A percentile compares a stretch with the other conserved stretches of the same genome.
These are phyloP conservation scores for Alaudala cheleensis DNA, from an alignment of 2,113 vertebrate species.

Conservation along the genomic window DNA sequence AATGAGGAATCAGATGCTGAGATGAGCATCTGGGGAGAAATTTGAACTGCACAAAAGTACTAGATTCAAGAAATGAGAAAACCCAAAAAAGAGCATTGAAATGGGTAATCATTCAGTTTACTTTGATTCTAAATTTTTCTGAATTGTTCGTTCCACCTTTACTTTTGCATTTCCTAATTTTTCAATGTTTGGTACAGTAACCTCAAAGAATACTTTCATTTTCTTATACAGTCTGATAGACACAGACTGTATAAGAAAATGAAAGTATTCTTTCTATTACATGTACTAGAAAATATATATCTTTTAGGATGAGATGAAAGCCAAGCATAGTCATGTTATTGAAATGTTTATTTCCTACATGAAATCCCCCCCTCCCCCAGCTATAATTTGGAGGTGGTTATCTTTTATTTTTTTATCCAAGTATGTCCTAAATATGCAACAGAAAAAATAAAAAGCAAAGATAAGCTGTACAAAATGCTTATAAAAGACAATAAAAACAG, in stretches of 20 bases:
- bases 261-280: neutral
- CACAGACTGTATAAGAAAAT: too few species aligned
- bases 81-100: neutral
- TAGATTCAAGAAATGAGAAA: neutral
- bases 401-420: neutral
- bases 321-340: neutral
- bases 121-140: neutral
- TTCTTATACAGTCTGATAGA: neutral
- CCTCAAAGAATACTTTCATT: neutral
- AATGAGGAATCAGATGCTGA: neutral
- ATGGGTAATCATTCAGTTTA: neutral
- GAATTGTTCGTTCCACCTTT: neutral
- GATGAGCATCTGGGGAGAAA: neutral
- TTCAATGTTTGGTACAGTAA: neutral
- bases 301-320: neutral
- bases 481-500: neutral
- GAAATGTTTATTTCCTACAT: neutral
- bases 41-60: neutral
- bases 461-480: neutral
- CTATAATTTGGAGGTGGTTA: neutral
- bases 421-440: neutral
- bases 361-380: rapidly evolving
- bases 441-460: neutral
- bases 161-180: neutral
- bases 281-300: neutral